A percentile compares a stretch with the other conserved stretches of the same genome.
Conservation (phyloP, 2,797 vertebrate species). For the Argya squamiceps region DNA sequence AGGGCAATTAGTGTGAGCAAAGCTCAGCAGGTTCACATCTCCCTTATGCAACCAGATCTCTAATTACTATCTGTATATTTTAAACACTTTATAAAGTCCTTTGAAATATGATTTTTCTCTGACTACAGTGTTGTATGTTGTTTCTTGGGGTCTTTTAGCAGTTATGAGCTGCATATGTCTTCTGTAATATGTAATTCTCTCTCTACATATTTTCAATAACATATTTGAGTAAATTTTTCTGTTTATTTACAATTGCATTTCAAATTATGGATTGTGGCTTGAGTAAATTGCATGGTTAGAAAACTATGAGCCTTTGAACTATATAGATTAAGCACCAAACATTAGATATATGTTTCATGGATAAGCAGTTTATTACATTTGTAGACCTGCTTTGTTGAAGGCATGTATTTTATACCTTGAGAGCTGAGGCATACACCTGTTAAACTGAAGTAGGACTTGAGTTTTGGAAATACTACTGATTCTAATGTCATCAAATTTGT, state of each 20-base stretch:
- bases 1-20: conserved; percentile 32
- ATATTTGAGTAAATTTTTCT: background rate
- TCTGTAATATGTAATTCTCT: background rate
- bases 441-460: background rate
- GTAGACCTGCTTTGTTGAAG: background rate
- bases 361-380: background rate
- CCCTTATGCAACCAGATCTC: conserved; percentile 12
- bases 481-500: background rate
- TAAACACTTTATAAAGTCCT: background rate
- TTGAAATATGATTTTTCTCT: background rate
- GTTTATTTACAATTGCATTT: background rate
- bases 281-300: background rate
- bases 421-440: background rate
- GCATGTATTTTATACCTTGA: background rate
- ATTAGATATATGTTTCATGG: background rate
- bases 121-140: background rate
- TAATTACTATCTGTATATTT: conserved; percentile 51
- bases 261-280: background rate
- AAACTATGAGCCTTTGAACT: background rate
- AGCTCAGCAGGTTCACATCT: conserved; percentile 46
- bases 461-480: background rate
- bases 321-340: background rate
- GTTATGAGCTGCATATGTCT: background rate
- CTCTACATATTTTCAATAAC: background rate
- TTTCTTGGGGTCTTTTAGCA: background rate